These are phyloP conservation scores for Charaxes varanes DNA, from an alignment of 1,140 invertebrate genomes.

Conservation along the genomic window DNA sequence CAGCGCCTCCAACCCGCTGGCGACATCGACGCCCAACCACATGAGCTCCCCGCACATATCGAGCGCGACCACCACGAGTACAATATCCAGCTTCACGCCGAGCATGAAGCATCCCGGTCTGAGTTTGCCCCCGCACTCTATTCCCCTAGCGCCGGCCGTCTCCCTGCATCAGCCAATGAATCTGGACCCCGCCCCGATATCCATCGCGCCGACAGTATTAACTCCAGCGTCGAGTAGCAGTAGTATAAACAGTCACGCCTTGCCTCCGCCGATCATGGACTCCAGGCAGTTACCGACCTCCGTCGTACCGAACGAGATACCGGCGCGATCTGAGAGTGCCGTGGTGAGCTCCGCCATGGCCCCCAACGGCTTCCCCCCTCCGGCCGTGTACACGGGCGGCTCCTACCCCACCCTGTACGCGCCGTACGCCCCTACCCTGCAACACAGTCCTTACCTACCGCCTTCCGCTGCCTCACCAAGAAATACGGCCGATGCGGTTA, in stretches of 20 bases:
- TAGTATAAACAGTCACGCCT: constrained; percentile 29
- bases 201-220: constrained; percentile 35
- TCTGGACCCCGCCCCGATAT: constrained; percentile 32
- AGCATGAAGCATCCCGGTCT: constrained; percentile 49
- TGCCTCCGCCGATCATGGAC: constrained; percentile 40
- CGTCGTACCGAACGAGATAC: constrained; percentile 33
- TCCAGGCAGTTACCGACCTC: constrained; percentile 35
- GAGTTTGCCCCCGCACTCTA: constrained; percentile 33
- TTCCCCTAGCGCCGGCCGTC: constrained; percentile 30
- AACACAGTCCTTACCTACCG: constrained; percentile 80
- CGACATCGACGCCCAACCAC: constrained; percentile 46
- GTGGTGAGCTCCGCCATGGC: constrained; percentile 34
- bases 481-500: constrained; percentile 77
- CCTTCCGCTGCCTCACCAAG: constrained; percentile 79
- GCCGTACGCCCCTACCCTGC: constrained; percentile 79
- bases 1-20: constrained; percentile 35
- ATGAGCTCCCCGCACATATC: constrained; percentile 37
- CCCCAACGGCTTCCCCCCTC: constrained; percentile 53
- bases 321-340: constrained; percentile 36
- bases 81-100: constrained; percentile 43
- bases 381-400: constrained; percentile 75
- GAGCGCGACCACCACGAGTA: constrained; percentile 41
- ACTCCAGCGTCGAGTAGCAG: constrained; percentile 32
- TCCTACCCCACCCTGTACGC: constrained; percentile 83
- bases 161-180: constrained; percentile 40